These are phyloP conservation scores for Cottoperca gobio DNA, from an alignment of 2,797 vertebrate species.

Conservation along the genomic window DNA sequence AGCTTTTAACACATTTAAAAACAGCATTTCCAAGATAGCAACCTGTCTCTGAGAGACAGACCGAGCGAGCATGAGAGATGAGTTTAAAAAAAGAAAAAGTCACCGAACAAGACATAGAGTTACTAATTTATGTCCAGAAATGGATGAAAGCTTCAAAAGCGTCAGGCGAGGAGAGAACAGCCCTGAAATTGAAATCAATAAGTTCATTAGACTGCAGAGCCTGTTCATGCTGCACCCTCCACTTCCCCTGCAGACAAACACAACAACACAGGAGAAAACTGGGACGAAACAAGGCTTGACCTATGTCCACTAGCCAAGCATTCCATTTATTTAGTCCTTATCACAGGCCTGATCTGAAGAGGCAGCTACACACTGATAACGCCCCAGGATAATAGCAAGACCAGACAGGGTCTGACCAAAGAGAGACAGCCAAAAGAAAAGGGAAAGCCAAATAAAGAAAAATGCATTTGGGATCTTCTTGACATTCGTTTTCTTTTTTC, in stretches of 20 bases:
- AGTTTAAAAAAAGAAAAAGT: conserved; percentile 25
- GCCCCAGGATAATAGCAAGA: conserved; percentile 81
- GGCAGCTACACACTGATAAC: conserved; percentile 81
- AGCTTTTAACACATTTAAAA: conserved; percentile 80
- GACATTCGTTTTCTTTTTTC: conserved; percentile 70
- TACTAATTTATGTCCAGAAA: conserved; percentile 82
- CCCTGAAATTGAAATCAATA: conserved; percentile 92
- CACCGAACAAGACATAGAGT: conserved; percentile 68
- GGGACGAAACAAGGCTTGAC: conserved; percentile 79
- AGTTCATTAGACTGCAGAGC: conserved; percentile 88
- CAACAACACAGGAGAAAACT: conserved; percentile 72
- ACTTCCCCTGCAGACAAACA: conserved; percentile 82
- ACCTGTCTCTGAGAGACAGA: conserved; percentile 51
- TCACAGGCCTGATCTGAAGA: conserved; percentile 81
- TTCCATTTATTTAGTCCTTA: conserved; percentile 85
- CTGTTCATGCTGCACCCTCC: conserved; percentile 63
- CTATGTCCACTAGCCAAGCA: conserved; percentile 81
- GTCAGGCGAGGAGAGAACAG: conserved; percentile 73
- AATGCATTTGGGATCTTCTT: conserved; percentile 77
- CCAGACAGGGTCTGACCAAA: conserved; percentile 75
- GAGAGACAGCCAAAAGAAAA: conserved; percentile 69
- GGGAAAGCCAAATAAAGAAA: conserved; percentile 76
- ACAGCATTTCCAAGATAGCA: conserved; percentile 72
- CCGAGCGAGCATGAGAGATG: conserved; percentile 4
- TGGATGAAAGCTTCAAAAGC: conserved; percentile 76